Evolutionary conservation across 1,140 invertebrate genomes (phyloP).

Genomic region (Scylla paramamosain): DNA sequence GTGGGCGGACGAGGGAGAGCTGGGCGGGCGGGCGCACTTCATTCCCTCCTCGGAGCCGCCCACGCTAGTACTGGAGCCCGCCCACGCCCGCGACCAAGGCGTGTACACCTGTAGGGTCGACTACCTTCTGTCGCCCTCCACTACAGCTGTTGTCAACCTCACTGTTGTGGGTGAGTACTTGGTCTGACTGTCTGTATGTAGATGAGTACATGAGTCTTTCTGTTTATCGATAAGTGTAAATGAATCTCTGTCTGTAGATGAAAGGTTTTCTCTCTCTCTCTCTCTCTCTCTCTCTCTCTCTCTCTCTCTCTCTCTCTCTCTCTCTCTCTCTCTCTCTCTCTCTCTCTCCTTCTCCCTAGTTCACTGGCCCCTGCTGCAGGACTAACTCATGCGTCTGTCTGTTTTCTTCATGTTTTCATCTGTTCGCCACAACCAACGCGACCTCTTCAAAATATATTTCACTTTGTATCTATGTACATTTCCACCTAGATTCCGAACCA

Average conservation of each 20-base stretch:
- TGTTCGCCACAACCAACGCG: too few species aligned
- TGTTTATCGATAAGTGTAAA: background rate
- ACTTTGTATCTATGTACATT: too few species aligned
- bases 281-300: slow-evolving; percentile 33
- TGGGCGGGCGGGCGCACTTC: slow-evolving; percentile 70
- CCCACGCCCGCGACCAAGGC: slow-evolving; percentile 61
- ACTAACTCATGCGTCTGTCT: background rate
- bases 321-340: slow-evolving; percentile 30
- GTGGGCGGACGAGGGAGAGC: slow-evolving; percentile 67
- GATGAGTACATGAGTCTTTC: slow-evolving; percentile 42
- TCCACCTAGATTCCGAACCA: too few species aligned
- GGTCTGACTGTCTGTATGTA: background rate
- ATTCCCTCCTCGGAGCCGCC: slow-evolving; percentile 61
- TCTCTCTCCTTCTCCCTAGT: background rate
- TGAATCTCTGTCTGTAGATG: background rate
- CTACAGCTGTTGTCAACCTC: slow-evolving; percentile 62
- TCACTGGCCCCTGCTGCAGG: background rate
- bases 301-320: slow-evolving; percentile 30
- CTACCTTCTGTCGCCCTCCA: slow-evolving; percentile 66
- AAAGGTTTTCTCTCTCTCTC: background rate
- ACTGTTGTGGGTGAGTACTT: slow-evolving; percentile 70
- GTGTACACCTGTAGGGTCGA: slow-evolving; percentile 74
- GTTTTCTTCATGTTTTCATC: too few species aligned
- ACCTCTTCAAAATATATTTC: too few species aligned
- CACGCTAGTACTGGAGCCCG: slow-evolving; percentile 60